Evolutionary conservation across 2,797 vertebrate species (phyloP), one percentile per base, ranked within the genome.

Genomic region (Paramormyrops hopkinsi): DNA sequence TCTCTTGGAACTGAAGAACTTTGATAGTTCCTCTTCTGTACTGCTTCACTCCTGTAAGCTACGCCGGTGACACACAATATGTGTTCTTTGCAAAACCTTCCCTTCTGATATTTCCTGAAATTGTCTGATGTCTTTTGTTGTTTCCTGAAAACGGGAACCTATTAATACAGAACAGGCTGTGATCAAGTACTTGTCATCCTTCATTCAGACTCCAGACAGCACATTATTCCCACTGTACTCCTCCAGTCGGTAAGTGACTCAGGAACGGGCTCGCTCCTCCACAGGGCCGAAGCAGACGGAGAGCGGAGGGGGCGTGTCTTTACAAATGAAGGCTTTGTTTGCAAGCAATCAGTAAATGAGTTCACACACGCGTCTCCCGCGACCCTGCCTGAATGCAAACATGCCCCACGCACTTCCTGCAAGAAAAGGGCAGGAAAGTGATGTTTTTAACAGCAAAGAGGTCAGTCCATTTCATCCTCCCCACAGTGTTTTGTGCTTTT

Each of bases 111-210:
- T 79, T 44, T 44, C 41, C 73, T 46, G 73, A 79, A 41, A 79
- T 46, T 46, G 41, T 79, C 73, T 79, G 73, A 79, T 79, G 73
- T 79, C 73, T 79, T 79, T 79, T 79, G 73, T 44, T 79, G 73
- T 79, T 44, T 79, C 12, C 73, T 46, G 19, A 41, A 79, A 79
- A 79, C 19, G 37, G 73, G 73, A 79, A 44, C 41, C 73, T 46
- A 79, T 79, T 79, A 79, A 79, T 79, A 79, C 19, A 41, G 41
- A 79, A 41, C 19, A 46, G 73, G 73, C 73, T 79, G 73, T 79
- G 73, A 79, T 79, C 41, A 79, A 73, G 65, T 41, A 41, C 33
- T 79, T 79, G 33, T 41, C 41, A 79, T 41, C 6, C 73, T 46
- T 79, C 73, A 79, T 79, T 79, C 19, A 79, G 73, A 79, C 41